A percentile compares a stretch with the other conserved stretches of the same genome.
Conservation (phyloP, 1,140 invertebrate species). For the Centruroides sculpturatus region DNA sequence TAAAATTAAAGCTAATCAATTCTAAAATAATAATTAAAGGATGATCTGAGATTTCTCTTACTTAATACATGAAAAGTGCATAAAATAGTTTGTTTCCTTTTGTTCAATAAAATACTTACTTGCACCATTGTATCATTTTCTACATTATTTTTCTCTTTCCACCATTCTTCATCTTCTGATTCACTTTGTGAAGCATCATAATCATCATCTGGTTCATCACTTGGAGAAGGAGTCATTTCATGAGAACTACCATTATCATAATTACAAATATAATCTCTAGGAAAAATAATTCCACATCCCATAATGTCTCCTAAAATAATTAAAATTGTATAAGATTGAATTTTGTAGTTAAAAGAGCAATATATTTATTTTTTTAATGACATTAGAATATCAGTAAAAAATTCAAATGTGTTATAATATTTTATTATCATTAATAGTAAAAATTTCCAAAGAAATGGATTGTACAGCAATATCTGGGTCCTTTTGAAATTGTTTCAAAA, state of each 20-base stretch:
- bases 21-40: too few species aligned
- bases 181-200: slow-evolving; percentile 18
- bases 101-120: slow-evolving; percentile 11
- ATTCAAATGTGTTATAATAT: too few species aligned
- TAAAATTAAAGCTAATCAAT: too few species aligned
- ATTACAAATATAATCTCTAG: slow-evolving; percentile 33
- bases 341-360: not conserved
- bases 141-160: slow-evolving; percentile 20
- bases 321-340: not conserved
- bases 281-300: slow-evolving; percentile 44
- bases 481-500: too few species aligned
- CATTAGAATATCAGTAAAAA: too few species aligned
- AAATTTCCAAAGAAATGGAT: too few species aligned
- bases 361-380: not conserved
- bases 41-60: too few species aligned
- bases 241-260: slow-evolving; percentile 26
- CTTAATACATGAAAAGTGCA: too few species aligned
- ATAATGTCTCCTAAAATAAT: slow-evolving; percentile 34
- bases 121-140: slow-evolving; percentile 19
- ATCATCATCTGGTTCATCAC: slow-evolving; percentile 22
- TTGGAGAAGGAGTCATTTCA: slow-evolving; percentile 17
- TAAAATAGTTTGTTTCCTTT: too few species aligned
- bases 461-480: too few species aligned
- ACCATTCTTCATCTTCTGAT: slow-evolving; percentile 32
- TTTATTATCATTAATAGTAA: too few species aligned